Base-by-base conservation (phyloP, 2,113 vertebrate genomes). In the Bos indicus region DNA sequence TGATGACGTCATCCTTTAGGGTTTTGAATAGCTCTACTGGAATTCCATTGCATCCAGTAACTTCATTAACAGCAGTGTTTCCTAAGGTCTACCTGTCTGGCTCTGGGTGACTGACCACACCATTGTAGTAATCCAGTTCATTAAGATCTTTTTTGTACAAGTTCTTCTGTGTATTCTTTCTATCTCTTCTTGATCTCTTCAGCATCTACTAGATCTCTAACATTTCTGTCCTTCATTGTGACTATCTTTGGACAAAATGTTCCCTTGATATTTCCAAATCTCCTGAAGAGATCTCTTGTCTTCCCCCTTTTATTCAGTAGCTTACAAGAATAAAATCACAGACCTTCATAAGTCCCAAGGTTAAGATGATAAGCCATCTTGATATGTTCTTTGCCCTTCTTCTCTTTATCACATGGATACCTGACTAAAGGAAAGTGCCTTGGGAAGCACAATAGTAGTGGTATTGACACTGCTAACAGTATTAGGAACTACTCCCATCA, bases 11-110 rank as follows among this genome's bases (percentile, higher is more conserved):
- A 74, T 71, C 19, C 36, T 40, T 74, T 40, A 74, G 36, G 21
- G 36, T 40, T 74, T 74, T 40, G 67, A 74, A 40, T 74, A 40
- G 36, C 23, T 40, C 36, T 40, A 40, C 36, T 74, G 19, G 36
- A 74, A 74, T 74, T 40, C 36, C 10, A 40, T 40, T 0, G 0
- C 21, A 12, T 40, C 10, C 1, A 1, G 10, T 40, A 74, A 21
- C 21, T 74, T 71, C 40, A 23, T 23, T 71, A 71, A 40, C 5
- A 40, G n/a, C n/a, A 40, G n/a, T 40, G 19, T 71, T 40, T 71
- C 19, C 67, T 71, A 71, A 71, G 5, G 10, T 13, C 67, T 71
- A 23, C 19, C 19, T 40, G 19, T 71, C 19, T 71, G 19, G n/a
- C 19, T 71, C n/a, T 71, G 19, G 19, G 67, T 71, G 67, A 71